Base-by-base conservation (phyloP, 2,113 vertebrate genomes). In the Grus americana region DNA sequence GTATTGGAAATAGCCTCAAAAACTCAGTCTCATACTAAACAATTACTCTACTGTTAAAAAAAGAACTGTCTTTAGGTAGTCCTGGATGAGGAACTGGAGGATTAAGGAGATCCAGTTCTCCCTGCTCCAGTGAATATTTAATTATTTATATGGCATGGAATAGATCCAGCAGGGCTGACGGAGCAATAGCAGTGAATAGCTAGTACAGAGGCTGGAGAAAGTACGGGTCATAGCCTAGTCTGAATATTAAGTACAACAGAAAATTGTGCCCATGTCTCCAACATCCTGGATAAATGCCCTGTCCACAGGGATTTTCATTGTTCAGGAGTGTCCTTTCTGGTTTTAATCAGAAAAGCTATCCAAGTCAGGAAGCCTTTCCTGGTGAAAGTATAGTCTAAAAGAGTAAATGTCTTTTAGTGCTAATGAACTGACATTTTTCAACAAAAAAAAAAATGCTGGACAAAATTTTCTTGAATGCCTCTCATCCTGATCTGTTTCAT, bases 361-460 rank as follows among this genome's bases (percentile, higher is more conserved):
- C 78, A 65, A 47, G 58, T 58, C 92, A 72, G 74, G 55, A 94
- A 92, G 67, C 9, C 1, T 70, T 79, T 86, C n/a, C 72, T n/a
- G 22, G 42, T 73, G 79, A 83, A 92, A 90, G 78, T 30, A 26
- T 11, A 80, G 59, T 86, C 90, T 71, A 62, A 92, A 93, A 10
- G 71, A 88, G 71, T 90, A 79, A 89, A 78, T 36, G 86, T 84
- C 83, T 81, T 83, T 83, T 73, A 92, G 36, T 78, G 59, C n/a
- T 96, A 96, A 97, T 88, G 90, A 96, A 74, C 66, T 88, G 90
- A 76, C n/a, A 66, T 86, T 90, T 93, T 81, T 67, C 61, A 82
- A 52, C 23, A 79, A 84, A 88, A 52, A 88, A 36, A 52, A 78
- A 66, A 27, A 2, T 15, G 30, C 36, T 20, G 10, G 66, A 68